Evolutionary conservation across 1,140 invertebrate genomes (phyloP), one percentile per base, ranked within the genome.

Genomic region (Polypedilum pembai): DNA sequence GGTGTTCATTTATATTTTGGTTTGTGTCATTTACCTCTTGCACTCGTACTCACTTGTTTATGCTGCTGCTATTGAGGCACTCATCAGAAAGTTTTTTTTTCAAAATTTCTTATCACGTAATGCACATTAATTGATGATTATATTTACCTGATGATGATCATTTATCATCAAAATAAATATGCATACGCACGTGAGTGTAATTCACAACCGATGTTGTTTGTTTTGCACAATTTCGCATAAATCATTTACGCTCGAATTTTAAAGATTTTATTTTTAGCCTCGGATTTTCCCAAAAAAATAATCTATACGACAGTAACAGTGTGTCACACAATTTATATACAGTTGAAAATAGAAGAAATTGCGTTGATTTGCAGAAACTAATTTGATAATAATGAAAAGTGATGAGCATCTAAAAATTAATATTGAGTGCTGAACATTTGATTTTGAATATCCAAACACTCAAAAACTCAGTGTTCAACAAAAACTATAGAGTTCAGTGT

Each of bases 71-170:
- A 5, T 33, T 12, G 8, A 1, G 45, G 3, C 12, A 12, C 12
- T 56, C 8, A 45, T 8, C 15, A 12, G 15, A 56, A 56, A 56
- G 15, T 56, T 56, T 15, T 56, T 15, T 56, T 56, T 56, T 56
- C 24, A 56, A 10, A 56, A 56, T 56, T 56, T 56, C 45, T 56
- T 56, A 56, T 56, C 45, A 56, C 45, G 45, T 56, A 56, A 56
- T n/a, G 8, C n/a, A n/a, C 45, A 56, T 56, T 56, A 56, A 56
- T 56, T 56, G 45, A 56, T 56, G 45, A 56, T 56, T 33, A 33
- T 33, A 33, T 33, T 33, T n/a, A 56, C 45, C 45, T 56, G 45
- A 56, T 56, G 45, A 56, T 56, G 10, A 12, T 56, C 45, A 56
- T 56, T 56, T 15, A 56, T 56, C 12, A 56, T 4, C n/a, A 4